phyloP scores from a whole-genome alignment of 2,113 vertebrate genomes.

The Balaeniceps rex region DNA sequence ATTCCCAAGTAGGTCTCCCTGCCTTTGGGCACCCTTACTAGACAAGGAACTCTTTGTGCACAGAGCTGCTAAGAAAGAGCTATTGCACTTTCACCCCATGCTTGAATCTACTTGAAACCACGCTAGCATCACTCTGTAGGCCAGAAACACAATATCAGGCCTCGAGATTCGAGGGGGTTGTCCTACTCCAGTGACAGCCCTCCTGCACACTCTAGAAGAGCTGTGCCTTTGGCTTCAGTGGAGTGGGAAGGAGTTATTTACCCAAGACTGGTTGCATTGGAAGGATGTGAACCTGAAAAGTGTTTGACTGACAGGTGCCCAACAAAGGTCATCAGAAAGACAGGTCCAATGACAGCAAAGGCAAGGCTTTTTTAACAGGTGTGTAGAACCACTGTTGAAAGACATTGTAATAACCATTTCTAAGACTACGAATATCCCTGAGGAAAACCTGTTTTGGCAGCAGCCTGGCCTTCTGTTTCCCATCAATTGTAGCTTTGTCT shows the following conservation, averaged over 20 bases:
- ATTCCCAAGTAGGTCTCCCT: neutral
- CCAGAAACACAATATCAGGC: neutral
- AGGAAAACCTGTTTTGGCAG: constrained; percentile 18
- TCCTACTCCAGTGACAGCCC: neutral
- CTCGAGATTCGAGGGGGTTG: neutral
- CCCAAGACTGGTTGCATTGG: neutral
- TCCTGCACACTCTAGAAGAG: neutral
- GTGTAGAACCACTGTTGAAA: neutral
- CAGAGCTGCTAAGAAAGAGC: neutral
- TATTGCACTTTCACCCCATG: neutral
- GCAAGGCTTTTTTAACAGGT: constrained; percentile 4
- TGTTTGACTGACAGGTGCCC: neutral
- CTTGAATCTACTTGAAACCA: neutral
- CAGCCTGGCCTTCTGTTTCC: neutral
- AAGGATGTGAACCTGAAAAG: neutral
- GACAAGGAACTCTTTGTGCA: neutral
- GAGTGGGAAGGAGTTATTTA: neutral
- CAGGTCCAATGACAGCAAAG: neutral
- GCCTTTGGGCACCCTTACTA: neutral
- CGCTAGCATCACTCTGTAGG: neutral
- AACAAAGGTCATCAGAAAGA: neutral
- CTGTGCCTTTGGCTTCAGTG: neutral
- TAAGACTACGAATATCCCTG: neutral
- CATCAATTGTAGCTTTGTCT: constrained; percentile 49
- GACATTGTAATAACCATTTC: neutral